These are phyloP conservation scores for Elephantulus edwardii DNA, from an alignment of 2,113 vertebrate species.

Conservation along the genomic window DNA sequence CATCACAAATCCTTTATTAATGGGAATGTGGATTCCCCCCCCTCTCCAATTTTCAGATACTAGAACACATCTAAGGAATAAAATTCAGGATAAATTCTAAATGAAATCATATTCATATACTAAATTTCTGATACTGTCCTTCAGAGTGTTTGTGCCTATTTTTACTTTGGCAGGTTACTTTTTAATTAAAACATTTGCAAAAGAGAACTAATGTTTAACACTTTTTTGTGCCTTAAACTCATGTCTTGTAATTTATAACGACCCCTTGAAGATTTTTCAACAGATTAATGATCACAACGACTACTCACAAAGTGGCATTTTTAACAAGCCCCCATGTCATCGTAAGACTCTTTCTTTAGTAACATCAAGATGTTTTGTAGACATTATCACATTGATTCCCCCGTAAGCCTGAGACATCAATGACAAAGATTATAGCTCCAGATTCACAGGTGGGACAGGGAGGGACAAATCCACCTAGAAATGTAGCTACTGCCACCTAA, in stretches of 20 bases:
- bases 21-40: not conserved
- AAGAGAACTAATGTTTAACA: constrained; percentile 43
- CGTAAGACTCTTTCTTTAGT: not conserved
- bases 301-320: not conserved
- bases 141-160: not conserved
- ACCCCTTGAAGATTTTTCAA: not conserved
- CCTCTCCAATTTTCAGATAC: not conserved
- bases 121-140: not conserved
- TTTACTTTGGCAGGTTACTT: not conserved
- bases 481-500: not conserved
- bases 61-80: not conserved
- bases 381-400: not conserved
- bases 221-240: not conserved
- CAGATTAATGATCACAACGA: not conserved
- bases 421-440: not conserved
- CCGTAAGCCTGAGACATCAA: not conserved
- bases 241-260: constrained; percentile 8
- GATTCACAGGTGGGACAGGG: constrained; percentile 15
- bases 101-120: not conserved
- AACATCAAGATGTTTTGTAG: not conserved
- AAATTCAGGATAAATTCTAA: not conserved
- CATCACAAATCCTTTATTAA: not conserved
- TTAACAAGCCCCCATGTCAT: constrained; percentile 2
- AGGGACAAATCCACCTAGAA: not conserved
- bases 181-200: not conserved